These are phyloP conservation scores for Tenrec ecaudatus DNA, from an alignment of 2,113 vertebrate species.

Conservation along the genomic window DNA sequence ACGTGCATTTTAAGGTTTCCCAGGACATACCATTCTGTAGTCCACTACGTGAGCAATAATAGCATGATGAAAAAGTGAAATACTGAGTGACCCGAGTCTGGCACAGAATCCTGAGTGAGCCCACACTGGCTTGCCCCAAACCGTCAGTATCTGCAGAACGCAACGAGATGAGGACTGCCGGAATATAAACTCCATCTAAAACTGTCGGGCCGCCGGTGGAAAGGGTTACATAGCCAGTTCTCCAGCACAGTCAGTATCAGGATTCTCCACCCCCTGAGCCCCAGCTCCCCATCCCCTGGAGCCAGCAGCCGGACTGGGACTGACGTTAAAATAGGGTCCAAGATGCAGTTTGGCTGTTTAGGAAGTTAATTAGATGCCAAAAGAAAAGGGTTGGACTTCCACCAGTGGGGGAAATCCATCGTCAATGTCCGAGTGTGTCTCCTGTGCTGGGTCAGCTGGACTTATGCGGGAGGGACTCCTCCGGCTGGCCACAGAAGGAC, in stretches of 20 bases:
- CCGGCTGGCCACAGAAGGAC: neutral
- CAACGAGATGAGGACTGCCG: too few species aligned
- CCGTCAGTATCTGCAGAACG: too few species aligned
- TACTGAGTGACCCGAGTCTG: too few species aligned
- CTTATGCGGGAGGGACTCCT: neutral
- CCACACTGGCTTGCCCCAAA: too few species aligned
- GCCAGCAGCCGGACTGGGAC: neutral
- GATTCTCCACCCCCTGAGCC: neutral
- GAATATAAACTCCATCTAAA: too few species aligned
- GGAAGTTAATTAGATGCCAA: conserved; percentile 10
- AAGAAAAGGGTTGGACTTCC: conserved; percentile 14
- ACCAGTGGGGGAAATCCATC: neutral
- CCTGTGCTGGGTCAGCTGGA: neutral
- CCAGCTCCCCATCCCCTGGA: neutral
- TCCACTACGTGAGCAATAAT: too few species aligned
- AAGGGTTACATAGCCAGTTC: neutral
- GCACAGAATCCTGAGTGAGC: too few species aligned
- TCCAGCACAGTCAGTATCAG: neutral
- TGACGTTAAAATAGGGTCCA: neutral
- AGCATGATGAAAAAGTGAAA: too few species aligned
- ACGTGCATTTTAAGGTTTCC: too few species aligned
- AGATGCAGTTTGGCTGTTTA: neutral
- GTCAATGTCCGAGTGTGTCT: neutral
- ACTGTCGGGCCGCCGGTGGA: neutral
- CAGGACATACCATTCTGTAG: too few species aligned